Conservation (phyloP, 23 tunicate genomes). For the Trididemnum clinides region DNA sequence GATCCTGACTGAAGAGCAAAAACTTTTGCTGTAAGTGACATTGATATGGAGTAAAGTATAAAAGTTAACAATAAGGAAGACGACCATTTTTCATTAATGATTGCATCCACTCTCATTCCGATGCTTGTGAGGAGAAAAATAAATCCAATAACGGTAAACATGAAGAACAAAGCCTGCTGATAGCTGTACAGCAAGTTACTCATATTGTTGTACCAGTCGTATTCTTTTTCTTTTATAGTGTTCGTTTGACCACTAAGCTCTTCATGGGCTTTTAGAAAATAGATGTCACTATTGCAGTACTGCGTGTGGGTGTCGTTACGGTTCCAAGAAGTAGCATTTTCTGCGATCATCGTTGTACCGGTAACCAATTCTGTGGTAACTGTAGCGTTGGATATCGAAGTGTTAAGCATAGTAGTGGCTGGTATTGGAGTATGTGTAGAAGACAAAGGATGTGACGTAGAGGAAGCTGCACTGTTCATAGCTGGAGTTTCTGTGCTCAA, state of each 20-base stretch:
- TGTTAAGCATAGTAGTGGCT: too few relatives aligned
- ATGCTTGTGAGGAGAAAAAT: constrained; percentile 68
- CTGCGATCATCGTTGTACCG: background rate
- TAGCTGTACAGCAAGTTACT: constrained; percentile 5
- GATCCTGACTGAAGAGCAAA: constrained; percentile 56
- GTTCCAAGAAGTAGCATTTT: background rate
- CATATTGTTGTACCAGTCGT: constrained; percentile 46
- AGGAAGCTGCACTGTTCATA: too few relatives aligned
- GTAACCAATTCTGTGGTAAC: background rate
- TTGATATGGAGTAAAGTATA: constrained; percentile 79
- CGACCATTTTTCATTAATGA: constrained; percentile 79
- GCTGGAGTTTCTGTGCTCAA: too few relatives aligned
- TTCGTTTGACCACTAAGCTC: background rate
- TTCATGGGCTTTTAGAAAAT: constrained; percentile 40
- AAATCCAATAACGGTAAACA: constrained; percentile 86
- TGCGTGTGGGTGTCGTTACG: background rate
- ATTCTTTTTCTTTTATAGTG: constrained; percentile 2
- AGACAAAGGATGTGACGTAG: too few relatives aligned
- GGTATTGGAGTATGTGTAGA: too few relatives aligned
- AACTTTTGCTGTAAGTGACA: constrained; percentile 67
- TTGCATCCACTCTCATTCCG: constrained; percentile 77
- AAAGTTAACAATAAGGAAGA: constrained; percentile 61
- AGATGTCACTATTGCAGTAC: constrained; percentile 3
- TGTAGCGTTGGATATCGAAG: background rate
- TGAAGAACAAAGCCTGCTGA: constrained; percentile 84